Conservation (phyloP, 2,797 vertebrate species). For the Peromyscus eremicus region DNA sequence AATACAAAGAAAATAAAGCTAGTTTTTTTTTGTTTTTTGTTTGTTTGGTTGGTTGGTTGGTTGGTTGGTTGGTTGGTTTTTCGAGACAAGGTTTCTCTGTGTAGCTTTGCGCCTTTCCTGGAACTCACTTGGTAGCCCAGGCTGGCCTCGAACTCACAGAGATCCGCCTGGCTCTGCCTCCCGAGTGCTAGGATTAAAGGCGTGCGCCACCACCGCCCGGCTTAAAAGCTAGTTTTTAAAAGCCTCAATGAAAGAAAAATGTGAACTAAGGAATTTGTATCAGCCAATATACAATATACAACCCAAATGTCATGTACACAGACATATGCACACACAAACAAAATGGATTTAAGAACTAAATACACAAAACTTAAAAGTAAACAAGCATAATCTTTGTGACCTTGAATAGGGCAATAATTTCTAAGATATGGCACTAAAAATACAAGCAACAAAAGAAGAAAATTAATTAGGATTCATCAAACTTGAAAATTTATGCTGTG, state of each 20-base stretch:
- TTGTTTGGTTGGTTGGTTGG: no score
- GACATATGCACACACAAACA: not conserved
- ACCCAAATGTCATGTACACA: not conserved
- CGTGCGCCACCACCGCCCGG: no score
- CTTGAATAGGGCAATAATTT: not conserved
- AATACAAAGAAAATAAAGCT: slow-evolving; percentile 12
- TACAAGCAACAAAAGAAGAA: slow-evolving; percentile 42
- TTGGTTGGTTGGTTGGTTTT: no score
- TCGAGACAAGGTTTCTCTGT: no score
- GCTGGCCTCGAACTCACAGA: no score
- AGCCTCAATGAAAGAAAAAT: slow-evolving; percentile 41
- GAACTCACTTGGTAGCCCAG: no score
- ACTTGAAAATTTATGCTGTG: slow-evolving; percentile 19
- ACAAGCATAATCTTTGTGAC: slow-evolving; percentile 31
- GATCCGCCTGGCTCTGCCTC: no score
- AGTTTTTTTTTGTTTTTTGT: no score
- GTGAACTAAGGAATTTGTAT: slow-evolving; percentile 34
- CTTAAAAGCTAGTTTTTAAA: not conserved
- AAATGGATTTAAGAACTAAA: slow-evolving; percentile 31
- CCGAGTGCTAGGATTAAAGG: no score
- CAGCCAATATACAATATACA: slow-evolving; percentile 16
- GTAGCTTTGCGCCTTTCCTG: no score
- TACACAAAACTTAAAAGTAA: slow-evolving; percentile 39
- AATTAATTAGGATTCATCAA: slow-evolving; percentile 2
- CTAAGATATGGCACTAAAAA: slow-evolving; percentile 29